These are phyloP conservation scores for Calephelis nemesis DNA, from an alignment of 1,140 invertebrate species.

Conservation along the genomic window DNA sequence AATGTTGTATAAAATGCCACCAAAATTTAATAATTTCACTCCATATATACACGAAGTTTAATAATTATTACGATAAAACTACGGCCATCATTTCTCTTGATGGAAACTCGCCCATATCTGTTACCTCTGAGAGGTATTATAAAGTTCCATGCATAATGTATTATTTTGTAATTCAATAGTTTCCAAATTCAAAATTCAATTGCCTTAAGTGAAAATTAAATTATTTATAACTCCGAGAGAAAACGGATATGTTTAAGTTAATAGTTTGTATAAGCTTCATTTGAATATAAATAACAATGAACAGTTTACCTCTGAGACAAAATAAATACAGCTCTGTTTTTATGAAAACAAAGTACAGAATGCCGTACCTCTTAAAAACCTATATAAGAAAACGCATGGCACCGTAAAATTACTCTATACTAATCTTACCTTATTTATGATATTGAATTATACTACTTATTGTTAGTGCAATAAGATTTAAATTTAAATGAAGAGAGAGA, in stretches of 20 bases:
- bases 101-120: too few species aligned
- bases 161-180: not conserved
- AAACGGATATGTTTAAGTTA: slow-evolving; percentile 29
- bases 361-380: not conserved
- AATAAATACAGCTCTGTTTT: slow-evolving; percentile 3
- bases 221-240: slow-evolving; percentile 25
- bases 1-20: too few species aligned
- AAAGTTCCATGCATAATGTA: not conserved
- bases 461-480: not conserved
- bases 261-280: slow-evolving; percentile 33
- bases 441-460: not conserved
- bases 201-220: slow-evolving; percentile 21
- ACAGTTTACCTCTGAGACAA: not conserved
- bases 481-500: not conserved
- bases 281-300: slow-evolving; percentile 34
- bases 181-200: not conserved
- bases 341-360: not conserved
- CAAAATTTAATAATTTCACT: too few species aligned
- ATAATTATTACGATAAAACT: too few species aligned
- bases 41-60: too few species aligned
- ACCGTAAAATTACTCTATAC: slow-evolving; percentile 11
- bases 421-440: not conserved
- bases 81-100: too few species aligned
- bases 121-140: not conserved
- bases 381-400: not conserved